Base-by-base conservation (phyloP, 2,888 invertebrate genomes). In the Eilema depressum region DNA sequence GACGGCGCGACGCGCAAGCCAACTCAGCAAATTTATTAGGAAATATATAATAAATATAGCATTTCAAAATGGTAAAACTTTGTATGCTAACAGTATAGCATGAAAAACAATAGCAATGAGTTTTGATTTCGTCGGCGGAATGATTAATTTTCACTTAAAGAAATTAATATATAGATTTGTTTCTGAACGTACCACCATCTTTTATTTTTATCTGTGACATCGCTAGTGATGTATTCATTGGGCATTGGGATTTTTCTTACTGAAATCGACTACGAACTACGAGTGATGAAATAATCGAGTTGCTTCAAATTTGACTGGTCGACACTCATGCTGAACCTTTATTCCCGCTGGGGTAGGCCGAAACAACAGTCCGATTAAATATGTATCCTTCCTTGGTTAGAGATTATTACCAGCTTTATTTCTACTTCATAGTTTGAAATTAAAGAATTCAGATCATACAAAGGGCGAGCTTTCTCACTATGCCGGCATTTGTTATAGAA, bases 1-100 rank as follows among this genome's bases (percentile, higher is more conserved):
- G 93, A 93, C 92, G 91, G 93, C 83, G 86, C 88, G 88, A 89
- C 86, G 86, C 86, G 80, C 84, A 90, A 91, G 94, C 94, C 94
- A 94, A 94, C 94, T 94, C 94, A 93, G 93, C 94, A 94, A 91
- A 87, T 86, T 77, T 82, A 68, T 62, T 76, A 73, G 62, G 33
- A 66, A 69, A 59, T 74, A 71, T 63, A 68, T 72, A 69, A 65
- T 63, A 70, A 66, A n/a, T 64, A 71, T 60, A 30, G 41, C 25
- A 59, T 66, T 66, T 61, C 12, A 20, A n/a, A n/a, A 62, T 28
- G 37, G 23, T 65, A 68, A 47, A 47, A 17, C 8, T n/a, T 47
- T 64, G 64, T 66, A 64, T 2, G 63, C 11, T 33, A 25, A 12
- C 47, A 73, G 65, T 26, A 60, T 68, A 59, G 2, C 63, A 25